Evolutionary conservation across 1,140 invertebrate species (phyloP).

Genomic region (Procambarus clarkii): DNA sequence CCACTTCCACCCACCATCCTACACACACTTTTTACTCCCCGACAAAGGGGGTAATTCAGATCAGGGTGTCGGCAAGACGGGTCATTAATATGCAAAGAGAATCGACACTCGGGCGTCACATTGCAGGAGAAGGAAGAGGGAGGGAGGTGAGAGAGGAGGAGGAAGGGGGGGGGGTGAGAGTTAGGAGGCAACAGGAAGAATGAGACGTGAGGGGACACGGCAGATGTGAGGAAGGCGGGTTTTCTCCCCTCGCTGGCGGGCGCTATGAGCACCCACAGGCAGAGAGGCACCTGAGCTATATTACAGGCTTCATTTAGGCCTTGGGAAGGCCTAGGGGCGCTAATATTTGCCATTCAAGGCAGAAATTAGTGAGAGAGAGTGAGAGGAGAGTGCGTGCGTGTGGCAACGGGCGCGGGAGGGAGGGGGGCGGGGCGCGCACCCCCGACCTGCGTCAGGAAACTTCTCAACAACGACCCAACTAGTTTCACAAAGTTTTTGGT

Average conservation of each 20-base stretch:
- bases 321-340: slow-evolving; percentile 39
- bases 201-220: slow-evolving; percentile 8
- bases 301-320: slow-evolving; percentile 49
- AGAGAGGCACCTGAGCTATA: slow-evolving; percentile 11
- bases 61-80: slow-evolving; percentile 51
- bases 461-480: slow-evolving; percentile 66
- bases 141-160: background rate
- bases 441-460: slow-evolving; percentile 64
- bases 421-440: slow-evolving; percentile 24
- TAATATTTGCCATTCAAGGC: slow-evolving; percentile 60
- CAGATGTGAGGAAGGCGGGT: background rate
- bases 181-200: background rate
- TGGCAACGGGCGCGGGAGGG: slow-evolving; percentile 16
- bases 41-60: slow-evolving; percentile 54
- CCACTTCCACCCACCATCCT: slow-evolving; percentile 3
- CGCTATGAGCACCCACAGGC: slow-evolving; percentile 1
- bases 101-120: slow-evolving; percentile 49
- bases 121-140: slow-evolving; percentile 34
- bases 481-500: slow-evolving; percentile 67
- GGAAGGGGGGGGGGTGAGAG: background rate
- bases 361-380: slow-evolving; percentile 54
- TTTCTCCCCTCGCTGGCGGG: background rate
- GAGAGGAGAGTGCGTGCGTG: background rate
- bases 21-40: slow-evolving; percentile 42
- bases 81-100: slow-evolving; percentile 62